Base-by-base conservation (phyloP, 2,797 vertebrate genomes). In the Chelidonichthys spinosus region DNA sequence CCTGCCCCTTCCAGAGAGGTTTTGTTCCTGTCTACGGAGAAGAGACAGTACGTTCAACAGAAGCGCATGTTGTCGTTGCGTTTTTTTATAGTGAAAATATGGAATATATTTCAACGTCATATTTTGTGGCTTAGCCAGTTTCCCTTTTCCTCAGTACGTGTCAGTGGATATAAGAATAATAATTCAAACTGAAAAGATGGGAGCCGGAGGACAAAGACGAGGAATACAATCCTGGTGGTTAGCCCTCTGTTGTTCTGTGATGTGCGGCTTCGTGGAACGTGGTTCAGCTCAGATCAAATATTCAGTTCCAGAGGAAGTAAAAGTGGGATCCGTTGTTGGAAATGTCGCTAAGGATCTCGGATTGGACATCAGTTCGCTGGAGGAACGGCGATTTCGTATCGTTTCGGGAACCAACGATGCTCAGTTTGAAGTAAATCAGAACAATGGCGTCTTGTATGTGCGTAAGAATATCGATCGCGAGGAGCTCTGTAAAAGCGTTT, bases 311-410 rank as follows among this genome's bases (percentile, higher is more conserved):
- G 95, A 96, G 77, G 96, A 96, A 73, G 84, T 90, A 8, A 91
- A 93, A 74, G 83, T 85, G 5, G 95, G 93, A 58, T 88, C 91
- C 6, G 36, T 89, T 47, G 91, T 95, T 59, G 95, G 95, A 58
- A 95, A 95, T 79, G 70, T 94, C 8, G 95, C 93, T 0, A 95
- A 92, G 32, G 95, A 96, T 89, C 83, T 96, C 52, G 94, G 94
- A 17, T 83, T 96, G 39, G 93, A 94, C 53, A 56, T 90, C 3
- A 71, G 52, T 2, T 87, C 90, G 0, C 61, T 96, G 43, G 1
- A 15, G 33, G 75, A 86, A 11, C 79, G 92, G 68, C 90, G 93
- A 55, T 84, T 95, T n/a, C 82, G 92, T 10, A 89, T 96, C 43
- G 89, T 95, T 46, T 90, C 93, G 53, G 94, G 88, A 78, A 73